phyloP scores from a whole-genome alignment of 2,113 vertebrate genomes.

The Mirounga angustirostris region DNA sequence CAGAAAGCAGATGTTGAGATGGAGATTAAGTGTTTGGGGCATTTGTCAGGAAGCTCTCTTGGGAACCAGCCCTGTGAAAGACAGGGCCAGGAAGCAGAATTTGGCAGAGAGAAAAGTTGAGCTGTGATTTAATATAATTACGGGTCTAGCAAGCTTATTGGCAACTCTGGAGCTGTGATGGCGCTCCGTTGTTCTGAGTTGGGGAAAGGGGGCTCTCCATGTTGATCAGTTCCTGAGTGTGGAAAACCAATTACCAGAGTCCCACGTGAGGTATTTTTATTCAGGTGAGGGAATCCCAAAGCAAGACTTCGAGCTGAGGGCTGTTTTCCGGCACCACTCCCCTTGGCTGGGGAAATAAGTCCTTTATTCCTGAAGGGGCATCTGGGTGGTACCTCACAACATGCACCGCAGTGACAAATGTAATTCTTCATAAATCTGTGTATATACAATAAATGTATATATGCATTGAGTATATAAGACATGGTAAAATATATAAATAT shows the following conservation, averaged over 20 bases:
- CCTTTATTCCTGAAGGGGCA: neutral
- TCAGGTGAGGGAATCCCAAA: neutral
- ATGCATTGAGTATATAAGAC: neutral
- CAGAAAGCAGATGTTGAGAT: neutral
- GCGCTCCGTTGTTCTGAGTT: neutral
- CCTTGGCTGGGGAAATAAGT: neutral
- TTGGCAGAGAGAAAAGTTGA: neutral
- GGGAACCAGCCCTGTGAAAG: neutral
- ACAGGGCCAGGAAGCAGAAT: neutral
- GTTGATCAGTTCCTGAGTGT: neutral
- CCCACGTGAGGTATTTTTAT: neutral
- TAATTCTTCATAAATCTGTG: neutral
- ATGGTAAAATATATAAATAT: neutral
- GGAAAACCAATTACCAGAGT: neutral
- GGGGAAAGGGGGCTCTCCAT: neutral
- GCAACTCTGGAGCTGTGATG: neutral
- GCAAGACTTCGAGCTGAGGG: neutral
- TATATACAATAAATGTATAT: neutral
- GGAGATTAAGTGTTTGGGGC: neutral
- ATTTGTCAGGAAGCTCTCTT: neutral
- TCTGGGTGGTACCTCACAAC: neutral
- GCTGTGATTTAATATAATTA: neutral
- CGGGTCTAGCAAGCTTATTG: neutral
- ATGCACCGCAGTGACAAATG: neutral
- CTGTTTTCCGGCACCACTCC: neutral